phyloP scores from a whole-genome alignment of 2,113 vertebrate species.

The Aegotheles bennettii region DNA sequence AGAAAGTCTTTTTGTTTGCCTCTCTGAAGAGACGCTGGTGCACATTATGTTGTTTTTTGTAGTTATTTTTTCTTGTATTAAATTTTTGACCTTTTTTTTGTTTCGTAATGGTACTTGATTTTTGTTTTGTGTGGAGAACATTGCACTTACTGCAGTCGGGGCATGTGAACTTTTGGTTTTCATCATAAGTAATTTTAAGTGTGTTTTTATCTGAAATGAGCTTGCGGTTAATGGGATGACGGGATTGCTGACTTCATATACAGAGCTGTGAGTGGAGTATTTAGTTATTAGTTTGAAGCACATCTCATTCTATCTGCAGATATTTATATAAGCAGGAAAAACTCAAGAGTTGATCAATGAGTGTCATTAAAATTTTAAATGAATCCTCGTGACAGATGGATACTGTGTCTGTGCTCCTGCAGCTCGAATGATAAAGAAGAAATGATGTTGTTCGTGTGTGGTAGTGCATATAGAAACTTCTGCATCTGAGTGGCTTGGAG shows the following conservation, averaged over 20 bases:
- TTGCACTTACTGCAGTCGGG: not conserved
- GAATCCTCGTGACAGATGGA: not conserved
- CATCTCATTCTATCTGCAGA: not conserved
- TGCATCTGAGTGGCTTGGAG: not conserved
- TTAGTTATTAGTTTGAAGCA: not conserved
- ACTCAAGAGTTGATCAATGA: not conserved
- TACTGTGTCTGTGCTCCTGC: rapidly evolving
- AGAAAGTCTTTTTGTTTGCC: not conserved
- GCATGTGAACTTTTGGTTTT: not conserved
- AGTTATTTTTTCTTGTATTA: not conserved
- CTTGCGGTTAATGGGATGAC: not conserved
- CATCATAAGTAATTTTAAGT: not conserved
- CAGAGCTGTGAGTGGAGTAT: not conserved
- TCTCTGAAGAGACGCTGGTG: not conserved
- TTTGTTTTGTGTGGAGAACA: not conserved
- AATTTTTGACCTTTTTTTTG: not conserved
- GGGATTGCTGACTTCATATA: not conserved
- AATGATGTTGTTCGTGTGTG: rapidly evolving
- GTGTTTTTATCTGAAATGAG: not conserved
- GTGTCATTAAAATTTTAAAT: not conserved
- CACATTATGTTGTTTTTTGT: rapidly evolving
- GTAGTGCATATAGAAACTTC: not conserved
- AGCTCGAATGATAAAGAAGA: not conserved
- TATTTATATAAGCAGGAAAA: not conserved
- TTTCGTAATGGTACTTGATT: not conserved